phyloP scores from a whole-genome alignment of 2,113 vertebrate genomes.

The Talpa occidentalis region DNA sequence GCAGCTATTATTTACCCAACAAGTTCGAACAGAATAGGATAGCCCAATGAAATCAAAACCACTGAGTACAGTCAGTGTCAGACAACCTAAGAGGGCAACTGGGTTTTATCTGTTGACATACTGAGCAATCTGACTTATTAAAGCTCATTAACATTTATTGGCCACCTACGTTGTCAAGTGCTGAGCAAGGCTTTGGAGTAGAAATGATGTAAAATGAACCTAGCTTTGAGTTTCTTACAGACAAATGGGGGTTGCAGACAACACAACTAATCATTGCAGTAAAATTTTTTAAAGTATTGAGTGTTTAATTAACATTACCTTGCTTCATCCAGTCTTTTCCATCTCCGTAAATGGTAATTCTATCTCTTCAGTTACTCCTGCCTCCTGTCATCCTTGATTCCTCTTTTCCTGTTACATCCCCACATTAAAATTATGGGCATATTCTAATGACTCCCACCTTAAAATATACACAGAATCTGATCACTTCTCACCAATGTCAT shows the following conservation, averaged over 20 bases:
- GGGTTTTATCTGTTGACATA: background rate
- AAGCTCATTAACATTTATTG: background rate
- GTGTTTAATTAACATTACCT: background rate
- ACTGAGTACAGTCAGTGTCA: background rate
- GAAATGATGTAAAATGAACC: background rate
- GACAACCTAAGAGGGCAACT: background rate
- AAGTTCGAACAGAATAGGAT: background rate
- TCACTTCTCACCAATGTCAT: background rate
- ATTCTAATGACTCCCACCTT: background rate
- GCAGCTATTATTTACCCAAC: constrained; percentile 14
- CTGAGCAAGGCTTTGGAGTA: background rate
- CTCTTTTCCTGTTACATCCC: background rate
- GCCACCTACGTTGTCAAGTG: background rate
- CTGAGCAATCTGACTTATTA: background rate
- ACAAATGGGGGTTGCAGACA: background rate
- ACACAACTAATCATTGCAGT: background rate
- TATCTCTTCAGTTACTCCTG: background rate
- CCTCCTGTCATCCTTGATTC: background rate
- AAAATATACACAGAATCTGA: background rate
- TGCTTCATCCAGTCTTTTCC: background rate
- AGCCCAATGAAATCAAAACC: background rate
- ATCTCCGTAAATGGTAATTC: background rate
- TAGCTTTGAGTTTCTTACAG: background rate
- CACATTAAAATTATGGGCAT: background rate
- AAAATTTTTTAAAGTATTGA: background rate